These are phyloP conservation scores for Oligia fasciuncula DNA, from an alignment of 2,888 invertebrate species.

Conservation along the genomic window DNA sequence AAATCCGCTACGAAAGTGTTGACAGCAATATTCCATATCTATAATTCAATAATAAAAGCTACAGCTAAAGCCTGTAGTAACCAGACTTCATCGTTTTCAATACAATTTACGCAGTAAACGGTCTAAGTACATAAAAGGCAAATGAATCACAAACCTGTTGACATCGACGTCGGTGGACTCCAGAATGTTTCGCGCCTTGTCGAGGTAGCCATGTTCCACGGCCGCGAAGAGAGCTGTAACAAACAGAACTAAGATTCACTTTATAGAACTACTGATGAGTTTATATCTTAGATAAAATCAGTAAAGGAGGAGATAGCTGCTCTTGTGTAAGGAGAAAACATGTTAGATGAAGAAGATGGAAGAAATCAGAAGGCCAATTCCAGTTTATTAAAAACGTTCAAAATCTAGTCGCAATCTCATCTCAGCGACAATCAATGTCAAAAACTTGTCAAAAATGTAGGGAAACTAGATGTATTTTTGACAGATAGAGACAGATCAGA, in stretches of 20 bases:
- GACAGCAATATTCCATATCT: slow-evolving; percentile 10
- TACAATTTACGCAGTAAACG: slow-evolving; percentile 21
- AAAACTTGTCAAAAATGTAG: too few species aligned
- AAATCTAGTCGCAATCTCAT: too few species aligned
- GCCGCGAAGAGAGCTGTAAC: slow-evolving; percentile 97
- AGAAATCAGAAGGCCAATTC: neutral
- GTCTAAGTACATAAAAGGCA: slow-evolving; percentile 10
- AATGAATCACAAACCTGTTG: slow-evolving; percentile 93
- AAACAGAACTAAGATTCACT: slow-evolving; percentile 73
- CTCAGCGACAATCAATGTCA: too few species aligned
- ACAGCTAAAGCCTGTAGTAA: neutral
- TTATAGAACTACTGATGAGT: slow-evolving; percentile 51
- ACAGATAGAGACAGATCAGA: too few species aligned
- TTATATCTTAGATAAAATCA: slow-evolving; percentile 2
- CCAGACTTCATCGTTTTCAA: neutral
- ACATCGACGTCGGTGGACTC: slow-evolving; percentile 98
- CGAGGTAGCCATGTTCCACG: slow-evolving; percentile 98
- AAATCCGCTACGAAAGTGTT: neutral
- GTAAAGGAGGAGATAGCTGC: neutral
- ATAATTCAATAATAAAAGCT: slow-evolving; percentile 12
- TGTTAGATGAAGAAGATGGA: neutral
- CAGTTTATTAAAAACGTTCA: too few species aligned
- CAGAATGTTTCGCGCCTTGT: slow-evolving; percentile 97
- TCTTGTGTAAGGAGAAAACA: neutral
- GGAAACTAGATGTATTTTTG: too few species aligned